Base-by-base conservation (phyloP, 2,888 invertebrate species). In the Polymixis flavicincta region DNA sequence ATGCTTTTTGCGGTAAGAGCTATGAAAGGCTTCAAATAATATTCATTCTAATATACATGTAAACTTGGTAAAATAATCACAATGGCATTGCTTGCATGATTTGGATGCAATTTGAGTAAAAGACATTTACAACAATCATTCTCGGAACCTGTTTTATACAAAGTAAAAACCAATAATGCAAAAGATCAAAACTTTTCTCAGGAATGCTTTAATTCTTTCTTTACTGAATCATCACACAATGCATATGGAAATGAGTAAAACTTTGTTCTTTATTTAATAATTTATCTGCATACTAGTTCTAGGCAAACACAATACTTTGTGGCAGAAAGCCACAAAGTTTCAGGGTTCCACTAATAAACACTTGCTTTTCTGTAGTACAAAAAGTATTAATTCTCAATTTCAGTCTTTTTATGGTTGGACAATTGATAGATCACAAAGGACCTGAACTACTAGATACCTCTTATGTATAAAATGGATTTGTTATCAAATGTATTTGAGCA, bases 61-160 rank as follows among this genome's bases (percentile, higher is more conserved):
- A 17, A 8, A 32, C 32, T 32, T 32, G 4, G 32, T 19, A 17
- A 14, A 50, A 9, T 1, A 14, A 42, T 42, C 25, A 37, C 14
- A 50, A 17, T 22, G 7, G 4, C 1, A 59, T 60, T 74, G 52
- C 28, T 60, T 74, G 52, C 28, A 60, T n/a, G 74, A 19, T 28
- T 19, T 42, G 4, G 50, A 22, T 14, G 2, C 28, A 59, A 28
- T n/a, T 57, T 50, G 11, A 64, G 5, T 37, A 25, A 14, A 37
- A 37, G 1, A 11, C n/a, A n/a, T 32, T 32, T 32, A 32, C 32
- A 32, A 32, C 32, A 32, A 32, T 32, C 32, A 32, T 32, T 22
- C 32, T 25, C 19, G n/a, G n/a, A n/a, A n/a, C n/a, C n/a, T n/a
- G n/a, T n/a, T n/a, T n/a, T n/a, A n/a, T n/a, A n/a, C n/a, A n/a